A percentile compares a stretch with the other conserved stretches of the same genome.
These are phyloP conservation scores for Drosophila borealis DNA, from an alignment of 2,888 invertebrate species.

Conservation along the genomic window DNA sequence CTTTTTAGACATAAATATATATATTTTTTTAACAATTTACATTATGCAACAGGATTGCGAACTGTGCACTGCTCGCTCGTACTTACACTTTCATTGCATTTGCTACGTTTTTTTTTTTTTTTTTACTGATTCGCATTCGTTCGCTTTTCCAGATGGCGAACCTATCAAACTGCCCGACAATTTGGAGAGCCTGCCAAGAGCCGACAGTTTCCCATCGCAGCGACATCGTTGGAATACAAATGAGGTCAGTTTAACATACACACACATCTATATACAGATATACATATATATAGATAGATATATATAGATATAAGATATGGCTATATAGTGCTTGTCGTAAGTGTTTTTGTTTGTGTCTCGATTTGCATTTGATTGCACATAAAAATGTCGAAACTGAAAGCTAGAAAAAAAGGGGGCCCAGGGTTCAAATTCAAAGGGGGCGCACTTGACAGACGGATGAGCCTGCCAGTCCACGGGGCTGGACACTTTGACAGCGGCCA, in stretches of 20 bases:
- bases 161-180: conserved; percentile 97
- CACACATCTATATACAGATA: neutral
- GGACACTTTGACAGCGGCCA: conserved; percentile 73
- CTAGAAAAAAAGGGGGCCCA: conserved; percentile 19
- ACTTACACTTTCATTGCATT: conserved; percentile 72
- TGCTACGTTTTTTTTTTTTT: conserved; percentile 4
- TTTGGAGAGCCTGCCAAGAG: conserved; percentile 96
- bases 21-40: conserved; percentile 25
- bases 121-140: conserved; percentile 9
- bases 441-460: conserved; percentile 73
- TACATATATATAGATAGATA: conserved; percentile 8
- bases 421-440: neutral
- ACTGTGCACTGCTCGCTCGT: neutral
- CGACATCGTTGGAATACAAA: conserved; percentile 99
- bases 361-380: conserved; percentile 79
- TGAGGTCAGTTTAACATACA: conserved; percentile 89
- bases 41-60: conserved; percentile 58
- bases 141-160: conserved; percentile 90
- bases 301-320: conserved; percentile 9
- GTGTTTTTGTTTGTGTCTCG: conserved; percentile 57
- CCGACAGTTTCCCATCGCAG: conserved; percentile 97
- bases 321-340: neutral
- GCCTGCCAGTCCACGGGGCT: conserved; percentile 67
- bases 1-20: conserved; percentile 26
- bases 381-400: conserved; percentile 74